These are phyloP conservation scores for Botia kubotai DNA, from an alignment of 2,797 vertebrate species.

Conservation along the genomic window DNA sequence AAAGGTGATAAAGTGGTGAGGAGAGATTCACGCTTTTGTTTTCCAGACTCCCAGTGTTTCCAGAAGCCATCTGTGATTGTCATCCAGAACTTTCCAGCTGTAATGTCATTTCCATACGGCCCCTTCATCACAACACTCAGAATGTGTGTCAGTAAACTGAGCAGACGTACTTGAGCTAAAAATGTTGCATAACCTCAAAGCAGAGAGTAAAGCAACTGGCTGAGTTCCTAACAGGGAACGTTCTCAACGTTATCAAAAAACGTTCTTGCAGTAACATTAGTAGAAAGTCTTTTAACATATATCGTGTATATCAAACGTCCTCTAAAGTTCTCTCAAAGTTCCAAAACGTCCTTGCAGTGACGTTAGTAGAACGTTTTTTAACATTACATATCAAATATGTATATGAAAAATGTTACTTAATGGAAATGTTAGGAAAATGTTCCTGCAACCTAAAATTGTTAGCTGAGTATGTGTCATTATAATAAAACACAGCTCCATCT, in stretches of 20 bases:
- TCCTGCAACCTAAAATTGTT: no score
- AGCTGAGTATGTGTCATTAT: constrained; percentile 3
- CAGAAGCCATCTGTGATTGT: constrained; percentile 56
- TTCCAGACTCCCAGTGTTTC: constrained; percentile 35
- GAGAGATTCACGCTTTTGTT: not conserved
- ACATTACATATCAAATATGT: no score
- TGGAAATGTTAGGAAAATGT: no score
- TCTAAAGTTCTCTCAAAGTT: no score
- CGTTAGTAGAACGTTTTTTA: no score
- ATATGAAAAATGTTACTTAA: no score
- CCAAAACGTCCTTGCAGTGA: no score
- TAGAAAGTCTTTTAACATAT: no score
- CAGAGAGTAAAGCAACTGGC: constrained; percentile 5
- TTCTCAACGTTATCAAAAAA: no score
- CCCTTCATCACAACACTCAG: not conserved
- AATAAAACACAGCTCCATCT: constrained; percentile 9
- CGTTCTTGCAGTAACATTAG: no score
- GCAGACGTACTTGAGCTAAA: constrained; percentile 1
- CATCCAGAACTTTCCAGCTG: constrained; percentile 38
- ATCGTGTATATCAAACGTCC: no score
- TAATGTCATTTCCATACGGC: constrained; percentile 56
- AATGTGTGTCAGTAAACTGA: constrained; percentile 37
- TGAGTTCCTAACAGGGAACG: not conserved
- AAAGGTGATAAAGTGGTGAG: not conserved
- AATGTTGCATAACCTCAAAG: constrained; percentile 36